These are phyloP conservation scores for Thelaira solivaga DNA, from an alignment of 2,888 invertebrate species.

Conservation along the genomic window DNA sequence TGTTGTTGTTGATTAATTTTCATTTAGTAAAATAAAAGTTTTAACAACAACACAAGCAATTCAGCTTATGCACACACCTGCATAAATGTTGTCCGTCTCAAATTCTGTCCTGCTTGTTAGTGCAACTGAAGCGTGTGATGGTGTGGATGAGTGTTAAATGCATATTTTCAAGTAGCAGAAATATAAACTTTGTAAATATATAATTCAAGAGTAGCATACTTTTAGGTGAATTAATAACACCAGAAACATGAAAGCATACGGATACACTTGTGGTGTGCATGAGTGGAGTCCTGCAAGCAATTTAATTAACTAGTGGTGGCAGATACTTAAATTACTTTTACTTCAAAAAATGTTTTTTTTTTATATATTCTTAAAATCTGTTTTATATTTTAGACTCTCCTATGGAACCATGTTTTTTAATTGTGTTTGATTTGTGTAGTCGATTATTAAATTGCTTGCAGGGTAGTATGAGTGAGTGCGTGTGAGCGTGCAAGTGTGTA, in stretches of 20 bases:
- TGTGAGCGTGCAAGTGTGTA: background rate
- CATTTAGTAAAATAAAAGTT: background rate
- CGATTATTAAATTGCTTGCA: too few species aligned
- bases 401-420: too few species aligned
- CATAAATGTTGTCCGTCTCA: background rate
- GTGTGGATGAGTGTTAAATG: constrained; percentile 49
- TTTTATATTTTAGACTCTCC: too few species aligned
- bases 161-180: constrained; percentile 25
- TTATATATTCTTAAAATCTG: too few species aligned
- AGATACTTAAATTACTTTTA: too few species aligned
- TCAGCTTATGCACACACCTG: constrained; percentile 5
- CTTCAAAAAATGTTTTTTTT: too few species aligned
- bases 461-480: too few species aligned
- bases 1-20: background rate
- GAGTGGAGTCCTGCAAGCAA: too few species aligned
- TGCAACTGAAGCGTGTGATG: constrained; percentile 4
- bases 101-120: background rate
- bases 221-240: constrained; percentile 38
- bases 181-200: constrained; percentile 28
- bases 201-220: constrained; percentile 49
- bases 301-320: too few species aligned
- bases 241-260: constrained; percentile 12
- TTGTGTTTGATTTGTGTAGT: too few species aligned
- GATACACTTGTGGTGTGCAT: background rate
- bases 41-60: constrained; percentile 1